A percentile compares a stretch with the other conserved stretches of the same genome.
Evolutionary conservation across 2,888 invertebrate genomes (phyloP).

Genomic region (Pheosia tremula): DNA sequence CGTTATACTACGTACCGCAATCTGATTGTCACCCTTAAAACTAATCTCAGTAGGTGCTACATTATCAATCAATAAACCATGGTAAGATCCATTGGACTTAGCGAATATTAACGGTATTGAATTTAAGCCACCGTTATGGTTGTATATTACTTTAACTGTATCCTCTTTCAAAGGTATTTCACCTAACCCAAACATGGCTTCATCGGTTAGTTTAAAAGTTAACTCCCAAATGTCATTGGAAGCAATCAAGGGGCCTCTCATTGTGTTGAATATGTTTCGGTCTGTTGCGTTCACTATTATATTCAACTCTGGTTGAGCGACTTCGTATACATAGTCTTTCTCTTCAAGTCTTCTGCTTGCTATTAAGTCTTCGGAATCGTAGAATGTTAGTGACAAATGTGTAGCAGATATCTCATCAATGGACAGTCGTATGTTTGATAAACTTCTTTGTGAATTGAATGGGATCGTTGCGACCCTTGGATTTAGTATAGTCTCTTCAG

Average conservation of each 20-base stretch:
- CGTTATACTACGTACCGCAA: constrained; percentile 83
- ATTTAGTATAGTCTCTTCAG: constrained; percentile 55
- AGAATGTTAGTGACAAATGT: constrained; percentile 66
- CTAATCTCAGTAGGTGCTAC: constrained; percentile 82
- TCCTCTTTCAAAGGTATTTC: constrained; percentile 67
- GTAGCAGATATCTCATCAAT: constrained; percentile 66
- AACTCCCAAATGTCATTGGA: constrained; percentile 86
- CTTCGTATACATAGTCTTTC: constrained; percentile 55
- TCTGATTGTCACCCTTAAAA: constrained; percentile 77
- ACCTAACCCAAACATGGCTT: constrained; percentile 83
- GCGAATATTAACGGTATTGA: constrained; percentile 82
- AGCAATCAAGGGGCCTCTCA: constrained; percentile 84
- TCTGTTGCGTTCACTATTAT: constrained; percentile 53
- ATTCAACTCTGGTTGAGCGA: constrained; percentile 61
- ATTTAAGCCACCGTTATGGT: constrained; percentile 67
- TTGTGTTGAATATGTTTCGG: constrained; percentile 78
- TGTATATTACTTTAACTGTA: constrained; percentile 74
- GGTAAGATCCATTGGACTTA: constrained; percentile 76
- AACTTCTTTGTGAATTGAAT: constrained; percentile 53
- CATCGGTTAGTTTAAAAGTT: constrained; percentile 79
- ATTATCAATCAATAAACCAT: constrained; percentile 82
- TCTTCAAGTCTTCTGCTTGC: constrained; percentile 51
- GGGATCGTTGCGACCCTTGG: constrained; percentile 66
- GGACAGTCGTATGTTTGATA: constrained; percentile 54
- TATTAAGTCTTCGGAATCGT: constrained; percentile 49